Evolutionary conservation across 2,113 vertebrate genomes (phyloP), one percentile per base, ranked within the genome.

Genomic region (Australoheros scitulus): DNA sequence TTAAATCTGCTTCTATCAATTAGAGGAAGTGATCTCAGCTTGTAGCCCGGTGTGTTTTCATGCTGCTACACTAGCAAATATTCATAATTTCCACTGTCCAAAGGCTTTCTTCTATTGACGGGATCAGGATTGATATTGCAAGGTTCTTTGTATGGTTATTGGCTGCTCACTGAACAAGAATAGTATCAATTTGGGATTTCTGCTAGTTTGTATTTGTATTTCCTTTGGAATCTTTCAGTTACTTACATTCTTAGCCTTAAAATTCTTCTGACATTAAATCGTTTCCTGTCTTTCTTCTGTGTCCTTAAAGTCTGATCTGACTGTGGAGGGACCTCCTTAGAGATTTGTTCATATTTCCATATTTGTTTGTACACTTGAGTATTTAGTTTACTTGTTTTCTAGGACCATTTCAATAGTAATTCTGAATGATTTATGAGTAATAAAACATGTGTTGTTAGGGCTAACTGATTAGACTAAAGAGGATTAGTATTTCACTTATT

Each of bases 301-400:
- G 24, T 52, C 20, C 24, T 20, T 29, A 24, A 52, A 52, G 43
- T 72, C 65, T 72, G 17, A 32, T 52, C 6, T 70, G 24, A 52
- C 65, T n/a, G 3, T 52, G 10, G 43, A 7, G 10, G 41, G 43
- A n/a, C 20, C 47, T 47, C 47, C 65, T 20, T 18, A 20, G 36
- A 82, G 50, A 32, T 34, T 79, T 64, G 61, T 70, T 76, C 59
- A 18, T 14, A 59, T 85, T 41, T 57, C n/a, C 32, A 4, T 75
- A 20, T 55, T 26, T 60, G 15, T 38, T 36, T 78, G 17, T 56
- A 17, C 57, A 65, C 29, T 18, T 20, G 18, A 20, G 7, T n/a
- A n/a, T n/a, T 8, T 20, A 20, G 8, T 55, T 55, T 55, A 55
- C 50, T 55, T 55, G 50, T 55, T 55, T 55, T 55, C 34, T 55